phyloP scores from a whole-genome alignment of 2,113 vertebrate species.

The Trochalopteron elliotii region DNA sequence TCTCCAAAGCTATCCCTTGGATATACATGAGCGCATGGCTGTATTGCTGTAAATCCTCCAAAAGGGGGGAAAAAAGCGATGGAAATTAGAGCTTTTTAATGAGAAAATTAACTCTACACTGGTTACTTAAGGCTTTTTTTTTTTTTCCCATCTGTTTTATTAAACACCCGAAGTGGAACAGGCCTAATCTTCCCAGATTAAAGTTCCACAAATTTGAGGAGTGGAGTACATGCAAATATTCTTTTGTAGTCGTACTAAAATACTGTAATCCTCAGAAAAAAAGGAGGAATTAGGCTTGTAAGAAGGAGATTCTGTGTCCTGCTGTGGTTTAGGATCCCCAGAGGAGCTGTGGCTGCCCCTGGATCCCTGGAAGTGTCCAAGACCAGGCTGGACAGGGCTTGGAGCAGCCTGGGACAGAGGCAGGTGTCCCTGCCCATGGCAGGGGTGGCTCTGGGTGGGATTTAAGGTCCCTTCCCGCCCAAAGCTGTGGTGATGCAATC shows the following conservation, averaged over 20 bases:
- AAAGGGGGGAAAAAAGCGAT: not conserved
- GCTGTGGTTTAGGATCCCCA: not conserved
- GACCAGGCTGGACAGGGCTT: no score
- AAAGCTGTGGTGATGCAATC: not conserved
- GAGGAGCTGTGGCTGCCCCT: not conserved
- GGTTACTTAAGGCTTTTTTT: not conserved
- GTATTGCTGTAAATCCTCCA: not conserved
- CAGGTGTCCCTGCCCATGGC: not conserved
- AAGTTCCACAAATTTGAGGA: not conserved
- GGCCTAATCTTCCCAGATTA: not conserved
- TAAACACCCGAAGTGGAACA: not conserved
- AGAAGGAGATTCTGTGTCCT: not conserved
- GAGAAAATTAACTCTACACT: conserved; percentile 12
- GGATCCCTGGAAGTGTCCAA: not conserved
- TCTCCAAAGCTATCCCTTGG: not conserved
- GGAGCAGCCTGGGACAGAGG: not conserved
- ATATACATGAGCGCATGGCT: not conserved
- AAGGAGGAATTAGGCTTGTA: not conserved
- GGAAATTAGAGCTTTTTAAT: conserved; percentile 23
- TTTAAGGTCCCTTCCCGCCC: not conserved
- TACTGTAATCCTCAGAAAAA: not conserved
- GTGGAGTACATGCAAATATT: not conserved
- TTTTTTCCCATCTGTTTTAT: not conserved
- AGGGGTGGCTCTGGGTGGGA: accelerated
- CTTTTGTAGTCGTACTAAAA: not conserved